Conservation (phyloP, 2,888 invertebrate genomes). For the Isotomurus palustris region DNA sequence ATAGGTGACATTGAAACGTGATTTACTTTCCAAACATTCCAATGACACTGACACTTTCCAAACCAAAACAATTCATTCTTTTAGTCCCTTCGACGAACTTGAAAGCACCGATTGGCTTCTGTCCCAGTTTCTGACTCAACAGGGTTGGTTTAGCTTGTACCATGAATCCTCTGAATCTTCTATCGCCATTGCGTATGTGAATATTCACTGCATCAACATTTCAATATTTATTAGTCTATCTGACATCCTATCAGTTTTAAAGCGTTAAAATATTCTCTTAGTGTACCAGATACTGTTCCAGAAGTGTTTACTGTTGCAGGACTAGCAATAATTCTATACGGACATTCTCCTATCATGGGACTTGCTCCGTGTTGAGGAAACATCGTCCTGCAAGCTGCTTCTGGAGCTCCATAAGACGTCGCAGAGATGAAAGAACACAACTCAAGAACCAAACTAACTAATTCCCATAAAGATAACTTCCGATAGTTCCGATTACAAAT, state of each 20-base stretch:
- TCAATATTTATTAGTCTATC: too few species aligned
- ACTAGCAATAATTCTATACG: neutral
- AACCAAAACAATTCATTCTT: conserved; percentile 14
- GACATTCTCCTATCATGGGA: neutral
- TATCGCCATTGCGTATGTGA: neutral
- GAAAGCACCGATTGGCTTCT: conserved; percentile 18
- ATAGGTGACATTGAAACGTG: neutral
- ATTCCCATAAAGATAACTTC: too few species aligned
- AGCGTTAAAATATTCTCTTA: too few species aligned
- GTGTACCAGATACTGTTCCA: conserved; percentile 11
- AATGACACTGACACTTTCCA: conserved; percentile 6
- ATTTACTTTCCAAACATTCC: neutral
- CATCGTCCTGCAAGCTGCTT: neutral
- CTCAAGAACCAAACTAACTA: too few species aligned
- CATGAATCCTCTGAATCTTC: neutral
- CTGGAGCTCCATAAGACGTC: conserved; percentile 3
- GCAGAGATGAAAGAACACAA: too few species aligned
- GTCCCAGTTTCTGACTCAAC: conserved; percentile 8
- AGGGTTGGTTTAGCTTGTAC: conserved; percentile 3
- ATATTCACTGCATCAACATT: neutral
- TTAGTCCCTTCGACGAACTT: conserved; percentile 14
- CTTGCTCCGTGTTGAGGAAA: neutral
- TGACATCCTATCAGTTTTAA: too few species aligned
- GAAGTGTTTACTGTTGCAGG: neutral
- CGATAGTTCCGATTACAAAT: too few species aligned